These are phyloP conservation scores for Panzeria rudis DNA, from an alignment of 2,888 invertebrate species.

Conservation along the genomic window DNA sequence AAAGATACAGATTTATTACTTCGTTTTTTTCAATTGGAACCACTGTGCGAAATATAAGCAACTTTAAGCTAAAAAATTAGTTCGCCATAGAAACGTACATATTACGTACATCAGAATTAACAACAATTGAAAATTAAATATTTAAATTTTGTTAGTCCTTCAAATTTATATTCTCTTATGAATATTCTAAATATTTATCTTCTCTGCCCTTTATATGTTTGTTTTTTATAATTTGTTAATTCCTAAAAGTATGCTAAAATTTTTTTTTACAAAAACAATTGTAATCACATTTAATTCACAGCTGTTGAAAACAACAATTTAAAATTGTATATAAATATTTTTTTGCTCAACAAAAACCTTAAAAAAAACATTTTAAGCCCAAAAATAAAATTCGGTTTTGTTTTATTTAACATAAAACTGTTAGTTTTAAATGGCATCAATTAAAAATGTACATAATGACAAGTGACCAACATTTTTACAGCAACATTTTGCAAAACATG, in stretches of 20 bases:
- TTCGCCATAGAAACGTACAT: too few relatives aligned
- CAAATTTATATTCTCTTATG: too few relatives aligned
- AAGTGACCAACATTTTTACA: constrained; percentile 43
- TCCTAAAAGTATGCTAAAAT: not conserved
- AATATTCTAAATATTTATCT: too few relatives aligned
- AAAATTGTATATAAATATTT: constrained; percentile 7
- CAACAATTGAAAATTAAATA: too few relatives aligned
- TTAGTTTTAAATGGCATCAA: constrained; percentile 48
- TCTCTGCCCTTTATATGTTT: not conserved
- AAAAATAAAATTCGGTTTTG: constrained; percentile 12
- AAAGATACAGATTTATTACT: too few relatives aligned
- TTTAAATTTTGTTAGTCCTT: too few relatives aligned
- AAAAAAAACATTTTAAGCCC: not conserved
- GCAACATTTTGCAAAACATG: constrained; percentile 48
- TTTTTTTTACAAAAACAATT: not conserved
- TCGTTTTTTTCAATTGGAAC: too few relatives aligned
- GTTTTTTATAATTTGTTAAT: not conserved
- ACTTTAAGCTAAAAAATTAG: too few relatives aligned
- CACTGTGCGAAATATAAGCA: too few relatives aligned
- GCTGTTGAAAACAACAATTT: constrained; percentile 9
- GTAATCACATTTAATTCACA: constrained; percentile 33
- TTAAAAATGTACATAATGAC: constrained; percentile 56
- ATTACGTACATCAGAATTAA: too few relatives aligned
- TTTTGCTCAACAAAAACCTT: not conserved
- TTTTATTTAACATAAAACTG: constrained; percentile 28